These are phyloP conservation scores for Gila robusta DNA, from an alignment of 2,797 vertebrate genomes.

Conservation along the genomic window DNA sequence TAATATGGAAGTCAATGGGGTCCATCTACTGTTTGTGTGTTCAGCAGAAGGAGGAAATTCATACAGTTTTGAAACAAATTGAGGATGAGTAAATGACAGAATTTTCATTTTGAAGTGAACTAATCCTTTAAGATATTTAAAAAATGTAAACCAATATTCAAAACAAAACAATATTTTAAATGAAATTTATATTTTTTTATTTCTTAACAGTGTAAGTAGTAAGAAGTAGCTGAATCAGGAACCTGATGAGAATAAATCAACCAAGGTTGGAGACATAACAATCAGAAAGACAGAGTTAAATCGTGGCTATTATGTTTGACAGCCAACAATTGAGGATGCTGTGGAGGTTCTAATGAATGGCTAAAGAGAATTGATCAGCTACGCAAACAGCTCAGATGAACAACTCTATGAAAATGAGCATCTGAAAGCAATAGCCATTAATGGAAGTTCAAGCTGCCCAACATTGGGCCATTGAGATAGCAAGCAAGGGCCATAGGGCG, in stretches of 20 bases:
- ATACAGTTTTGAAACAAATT: too few species aligned
- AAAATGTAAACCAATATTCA: neutral
- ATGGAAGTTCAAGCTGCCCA: slow-evolving; percentile 56
- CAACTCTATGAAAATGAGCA: slow-evolving; percentile 53
- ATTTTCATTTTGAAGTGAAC: too few species aligned
- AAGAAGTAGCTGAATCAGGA: neutral
- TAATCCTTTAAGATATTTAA: neutral
- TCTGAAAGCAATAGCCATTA: slow-evolving; percentile 66
- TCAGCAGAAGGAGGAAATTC: too few species aligned
- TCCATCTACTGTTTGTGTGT: too few species aligned
- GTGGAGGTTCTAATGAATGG: slow-evolving; percentile 44
- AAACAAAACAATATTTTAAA: neutral
- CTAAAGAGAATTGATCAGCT: slow-evolving; percentile 20
- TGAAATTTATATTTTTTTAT: neutral
- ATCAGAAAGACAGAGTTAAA: slow-evolving; percentile 27
- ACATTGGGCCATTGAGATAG: slow-evolving; percentile 57
- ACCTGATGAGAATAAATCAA: neutral
- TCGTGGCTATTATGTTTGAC: slow-evolving; percentile 26
- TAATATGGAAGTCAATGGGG: too few species aligned
- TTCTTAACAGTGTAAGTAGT: neutral
- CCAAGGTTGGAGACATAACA: neutral
- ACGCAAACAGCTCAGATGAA: slow-evolving; percentile 46
- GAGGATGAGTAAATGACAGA: too few species aligned
- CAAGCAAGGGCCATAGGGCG: slow-evolving; percentile 52
- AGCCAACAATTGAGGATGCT: slow-evolving; percentile 19